A percentile compares a stretch with the other conserved stretches of the same genome.
These are phyloP conservation scores for Dicrurus megarhynchus DNA, from an alignment of 2,113 vertebrate genomes.

Conservation along the genomic window DNA sequence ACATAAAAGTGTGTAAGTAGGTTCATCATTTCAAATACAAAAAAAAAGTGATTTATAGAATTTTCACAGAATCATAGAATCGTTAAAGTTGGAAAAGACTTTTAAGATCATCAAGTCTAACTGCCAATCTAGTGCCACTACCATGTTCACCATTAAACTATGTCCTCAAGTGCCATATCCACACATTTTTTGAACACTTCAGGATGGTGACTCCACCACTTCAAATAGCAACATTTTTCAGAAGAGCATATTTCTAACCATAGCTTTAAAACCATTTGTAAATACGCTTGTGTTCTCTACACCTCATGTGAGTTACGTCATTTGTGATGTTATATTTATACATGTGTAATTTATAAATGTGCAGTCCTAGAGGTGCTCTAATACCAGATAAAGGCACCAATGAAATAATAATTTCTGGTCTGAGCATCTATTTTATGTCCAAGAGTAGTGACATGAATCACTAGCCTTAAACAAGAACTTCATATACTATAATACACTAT, in stretches of 20 bases:
- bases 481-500: not conserved
- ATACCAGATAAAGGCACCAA: not conserved
- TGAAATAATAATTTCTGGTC: not conserved
- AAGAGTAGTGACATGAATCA: not conserved
- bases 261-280: not conserved
- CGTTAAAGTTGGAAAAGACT: not conserved
- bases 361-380: not conserved
- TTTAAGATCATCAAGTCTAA: not conserved
- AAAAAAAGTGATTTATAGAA: not conserved
- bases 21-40: not conserved
- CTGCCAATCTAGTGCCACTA: not conserved
- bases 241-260: not conserved
- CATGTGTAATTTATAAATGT: not conserved
- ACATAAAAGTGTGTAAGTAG: not conserved
- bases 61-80: not conserved
- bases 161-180: not conserved
- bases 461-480: not conserved
- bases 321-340: not conserved
- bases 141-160: not conserved
- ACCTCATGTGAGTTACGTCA: not conserved
- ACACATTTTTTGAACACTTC: not conserved
- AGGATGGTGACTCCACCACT: not conserved
- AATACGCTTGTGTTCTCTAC: not conserved
- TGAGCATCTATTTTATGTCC: not conserved
- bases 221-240: not conserved